A percentile compares a stretch with the other conserved stretches of the same genome.
phyloP scores from a whole-genome alignment of 2,113 vertebrate genomes.

The Fulica atra region DNA sequence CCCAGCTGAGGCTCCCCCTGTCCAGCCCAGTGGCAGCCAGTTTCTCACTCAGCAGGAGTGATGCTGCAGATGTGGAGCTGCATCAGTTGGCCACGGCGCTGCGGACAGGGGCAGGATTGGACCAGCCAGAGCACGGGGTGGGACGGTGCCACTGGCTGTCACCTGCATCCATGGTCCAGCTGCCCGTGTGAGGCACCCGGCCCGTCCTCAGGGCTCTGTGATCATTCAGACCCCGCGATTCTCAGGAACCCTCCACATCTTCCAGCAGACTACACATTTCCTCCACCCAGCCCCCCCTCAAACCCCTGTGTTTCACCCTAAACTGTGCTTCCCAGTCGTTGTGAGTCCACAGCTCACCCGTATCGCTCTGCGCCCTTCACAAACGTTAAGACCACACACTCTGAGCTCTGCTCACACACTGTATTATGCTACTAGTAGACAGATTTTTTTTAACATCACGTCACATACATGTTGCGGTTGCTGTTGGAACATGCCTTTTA shows the following conservation, averaged over 20 bases:
- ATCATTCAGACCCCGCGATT: too few relatives aligned
- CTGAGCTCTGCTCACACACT: conserved; percentile 73
- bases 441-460: conserved; percentile 75
- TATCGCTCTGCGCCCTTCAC: conserved; percentile 34
- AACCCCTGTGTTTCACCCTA: conserved; percentile 27
- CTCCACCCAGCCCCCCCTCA: neutral
- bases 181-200: too few relatives aligned
- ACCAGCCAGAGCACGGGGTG: too few relatives aligned
- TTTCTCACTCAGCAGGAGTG: too few relatives aligned
- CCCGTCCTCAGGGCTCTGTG: too few relatives aligned
- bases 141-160: too few relatives aligned
- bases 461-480: conserved; percentile 71
- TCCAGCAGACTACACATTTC: neutral
- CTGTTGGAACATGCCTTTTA: conserved; percentile 75
- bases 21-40: too few relatives aligned
- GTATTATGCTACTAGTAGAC: conserved; percentile 70
- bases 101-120: too few relatives aligned
- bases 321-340: neutral
- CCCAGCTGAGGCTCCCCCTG: too few relatives aligned
- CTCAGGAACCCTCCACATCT: neutral
- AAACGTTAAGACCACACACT: conserved; percentile 71
- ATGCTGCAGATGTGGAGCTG: too few relatives aligned
- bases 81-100: too few relatives aligned
- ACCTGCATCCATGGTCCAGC: too few relatives aligned
- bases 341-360: conserved; percentile 1